Conservation (phyloP, 1,140 invertebrate species). For the Zaprionus capensis region DNA sequence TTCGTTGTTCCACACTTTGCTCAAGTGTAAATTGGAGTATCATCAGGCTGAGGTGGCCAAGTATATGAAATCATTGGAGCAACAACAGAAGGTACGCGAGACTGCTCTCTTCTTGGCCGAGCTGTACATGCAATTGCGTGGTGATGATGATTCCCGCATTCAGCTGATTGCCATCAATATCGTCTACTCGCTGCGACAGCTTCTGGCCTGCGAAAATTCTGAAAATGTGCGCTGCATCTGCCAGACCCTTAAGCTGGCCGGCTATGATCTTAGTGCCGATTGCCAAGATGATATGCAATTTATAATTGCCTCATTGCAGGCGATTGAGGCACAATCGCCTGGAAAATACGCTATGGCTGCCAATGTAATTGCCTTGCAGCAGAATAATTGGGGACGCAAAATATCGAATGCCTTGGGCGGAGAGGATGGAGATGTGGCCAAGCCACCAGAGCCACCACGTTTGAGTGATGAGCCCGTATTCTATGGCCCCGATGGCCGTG, state of each 20-base stretch:
- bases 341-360: slow-evolving; percentile 77
- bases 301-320: slow-evolving; percentile 66
- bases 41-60: slow-evolving; percentile 73
- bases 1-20: slow-evolving; percentile 75
- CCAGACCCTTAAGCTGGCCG: slow-evolving; percentile 85
- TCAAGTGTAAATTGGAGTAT: slow-evolving; percentile 77
- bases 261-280: slow-evolving; percentile 79
- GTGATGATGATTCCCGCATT: slow-evolving; percentile 76
- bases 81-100: slow-evolving; percentile 76
- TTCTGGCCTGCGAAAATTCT: slow-evolving; percentile 61
- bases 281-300: slow-evolving; percentile 71
- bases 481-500: slow-evolving; percentile 85
- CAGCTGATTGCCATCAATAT: slow-evolving; percentile 78
- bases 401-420: slow-evolving; percentile 69
- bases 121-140: slow-evolving; percentile 80
- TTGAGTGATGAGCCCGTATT: slow-evolving; percentile 84
- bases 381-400: slow-evolving; percentile 83
- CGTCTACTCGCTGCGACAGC: slow-evolving; percentile 69
- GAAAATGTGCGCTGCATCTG: slow-evolving; percentile 86
- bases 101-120: slow-evolving; percentile 79
- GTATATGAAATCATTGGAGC: slow-evolving; percentile 68
- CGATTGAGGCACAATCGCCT: slow-evolving; percentile 60
- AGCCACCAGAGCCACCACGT: slow-evolving; percentile 65
- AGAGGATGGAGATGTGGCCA: slow-evolving; percentile 62
- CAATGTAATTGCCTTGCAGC: slow-evolving; percentile 77